Conservation (phyloP, 1,140 invertebrate species). For the Hormaphis cornu region DNA sequence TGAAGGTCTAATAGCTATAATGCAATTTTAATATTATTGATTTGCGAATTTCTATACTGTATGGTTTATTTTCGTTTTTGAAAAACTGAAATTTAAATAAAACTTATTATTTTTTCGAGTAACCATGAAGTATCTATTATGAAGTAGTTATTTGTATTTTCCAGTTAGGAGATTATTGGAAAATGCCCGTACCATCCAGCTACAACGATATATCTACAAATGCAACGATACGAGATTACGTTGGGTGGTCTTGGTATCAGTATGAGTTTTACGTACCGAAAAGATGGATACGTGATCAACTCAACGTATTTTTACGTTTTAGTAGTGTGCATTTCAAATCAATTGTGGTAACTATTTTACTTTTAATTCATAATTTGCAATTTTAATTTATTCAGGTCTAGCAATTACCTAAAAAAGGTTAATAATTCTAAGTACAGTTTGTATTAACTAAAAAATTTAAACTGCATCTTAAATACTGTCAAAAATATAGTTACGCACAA, state of each 20-base stretch:
- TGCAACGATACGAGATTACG: constrained; percentile 68
- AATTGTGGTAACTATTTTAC: constrained; percentile 61
- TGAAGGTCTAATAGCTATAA: too few relatives aligned
- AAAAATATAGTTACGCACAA: too few relatives aligned
- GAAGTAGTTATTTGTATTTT: constrained; percentile 21
- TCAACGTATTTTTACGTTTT: constrained; percentile 71
- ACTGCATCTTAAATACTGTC: too few relatives aligned
- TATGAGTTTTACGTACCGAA: constrained; percentile 65
- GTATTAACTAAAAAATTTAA: neutral
- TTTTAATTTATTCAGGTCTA: too few relatives aligned
- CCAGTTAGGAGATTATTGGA: constrained; percentile 51
- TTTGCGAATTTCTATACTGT: too few relatives aligned
- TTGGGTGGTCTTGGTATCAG: constrained; percentile 91
- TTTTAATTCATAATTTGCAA: too few relatives aligned
- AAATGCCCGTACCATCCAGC: constrained; percentile 58
- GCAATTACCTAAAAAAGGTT: neutral
- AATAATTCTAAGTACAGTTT: neutral
- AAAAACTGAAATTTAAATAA: too few relatives aligned
- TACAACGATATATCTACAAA: constrained; percentile 92
- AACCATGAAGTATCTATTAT: neutral
- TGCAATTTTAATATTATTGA: too few relatives aligned
- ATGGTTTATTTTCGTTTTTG: too few relatives aligned
- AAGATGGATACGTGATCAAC: constrained; percentile 53
- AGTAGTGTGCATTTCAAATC: constrained; percentile 80
- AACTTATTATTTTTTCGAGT: neutral